Evolutionary conservation across 2,888 invertebrate genomes (phyloP), one percentile per base, ranked within the genome.

Genomic region (Chymomyza fuscimana): DNA sequence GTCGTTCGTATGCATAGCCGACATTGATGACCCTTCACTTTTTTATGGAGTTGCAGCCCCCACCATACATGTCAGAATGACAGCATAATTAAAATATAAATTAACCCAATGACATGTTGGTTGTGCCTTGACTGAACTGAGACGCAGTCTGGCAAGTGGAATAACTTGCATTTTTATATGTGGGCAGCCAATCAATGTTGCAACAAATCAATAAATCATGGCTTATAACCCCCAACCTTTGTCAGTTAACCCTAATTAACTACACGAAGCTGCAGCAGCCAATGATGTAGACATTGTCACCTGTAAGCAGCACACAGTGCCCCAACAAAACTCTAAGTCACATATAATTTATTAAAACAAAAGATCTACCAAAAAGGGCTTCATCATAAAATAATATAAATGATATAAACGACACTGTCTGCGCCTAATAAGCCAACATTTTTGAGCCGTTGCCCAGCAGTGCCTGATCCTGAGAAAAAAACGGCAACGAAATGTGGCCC

Each of bases 351-450:
- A 84, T 73, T 54, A 69, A 81, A 71, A 73, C 72, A 69, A 67
- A 70, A 68, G 58, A 69, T 16, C 67, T 16, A 15, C 29, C 61
- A n/a, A 65, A 22, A 56, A 29, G 59, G 15, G 50, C 63, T 67
- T 70, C 63, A 80, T 81, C 86, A 85, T 85, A 87, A 86, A 85
- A 87, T 81, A 87, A 85, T 87, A 85, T 87, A 87, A 85, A 85
- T 85, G 85, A 85, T 85, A 87, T 87, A 84, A 83, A 80, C 82
- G 85, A 87, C 88, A 85, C 88, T 87, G 85, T 80, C 85, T 87
- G 82, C 82, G 86, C 76, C 85, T 84, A 85, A 85, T 85, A 85
- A 85, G 84, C 73, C 32, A 32, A 32, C 32, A 70, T 65, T 32
- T 29, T 69, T 66, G 68, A 80, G 84, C 83, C 84, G 86, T 82